Evolutionary conservation across 2,113 vertebrate species (phyloP).

Genomic region (Telmatochromis sp.): DNA sequence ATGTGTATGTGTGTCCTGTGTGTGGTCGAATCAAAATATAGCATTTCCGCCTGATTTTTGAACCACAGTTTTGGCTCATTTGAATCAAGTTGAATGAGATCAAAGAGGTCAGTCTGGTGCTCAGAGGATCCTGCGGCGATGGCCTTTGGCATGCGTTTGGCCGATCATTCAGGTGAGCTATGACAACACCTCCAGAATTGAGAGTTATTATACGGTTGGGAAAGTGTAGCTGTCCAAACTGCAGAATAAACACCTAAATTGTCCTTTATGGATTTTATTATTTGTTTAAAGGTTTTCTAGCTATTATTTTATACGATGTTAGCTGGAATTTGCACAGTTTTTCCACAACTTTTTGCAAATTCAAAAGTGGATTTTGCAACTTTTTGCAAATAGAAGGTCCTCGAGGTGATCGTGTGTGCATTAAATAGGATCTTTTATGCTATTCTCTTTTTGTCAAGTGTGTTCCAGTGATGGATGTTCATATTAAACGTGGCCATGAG

Average conservation of each 20-base stretch:
- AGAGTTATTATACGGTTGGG: not conserved
- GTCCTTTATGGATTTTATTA: not conserved
- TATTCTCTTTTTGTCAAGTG: not conserved
- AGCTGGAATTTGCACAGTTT: not conserved
- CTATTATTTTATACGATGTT: not conserved
- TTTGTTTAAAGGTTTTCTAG: not conserved
- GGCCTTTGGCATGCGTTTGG: not conserved
- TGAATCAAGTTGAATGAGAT: not conserved
- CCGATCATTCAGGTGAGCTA: not conserved
- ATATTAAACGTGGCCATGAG: not conserved
- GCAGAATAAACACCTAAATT: not conserved
- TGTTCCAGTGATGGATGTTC: not conserved
- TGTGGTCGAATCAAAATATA: not conserved
- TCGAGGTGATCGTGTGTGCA: not conserved
- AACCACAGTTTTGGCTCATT: not conserved
- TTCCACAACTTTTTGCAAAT: not conserved
- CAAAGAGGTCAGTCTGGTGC: not conserved
- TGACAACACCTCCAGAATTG: not conserved
- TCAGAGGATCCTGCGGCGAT: not conserved
- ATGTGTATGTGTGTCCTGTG: not conserved
- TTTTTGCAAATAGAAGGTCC: not conserved
- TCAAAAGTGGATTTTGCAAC: not conserved
- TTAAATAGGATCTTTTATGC: not conserved
- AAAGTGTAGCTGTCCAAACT: not conserved
- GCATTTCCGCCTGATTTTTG: not conserved